Percentiles rank a stretch among this genome's conserved stretches.
phyloP scores from a whole-genome alignment of 2,888 invertebrate species.

The Phrixothrix hirtus region DNA sequence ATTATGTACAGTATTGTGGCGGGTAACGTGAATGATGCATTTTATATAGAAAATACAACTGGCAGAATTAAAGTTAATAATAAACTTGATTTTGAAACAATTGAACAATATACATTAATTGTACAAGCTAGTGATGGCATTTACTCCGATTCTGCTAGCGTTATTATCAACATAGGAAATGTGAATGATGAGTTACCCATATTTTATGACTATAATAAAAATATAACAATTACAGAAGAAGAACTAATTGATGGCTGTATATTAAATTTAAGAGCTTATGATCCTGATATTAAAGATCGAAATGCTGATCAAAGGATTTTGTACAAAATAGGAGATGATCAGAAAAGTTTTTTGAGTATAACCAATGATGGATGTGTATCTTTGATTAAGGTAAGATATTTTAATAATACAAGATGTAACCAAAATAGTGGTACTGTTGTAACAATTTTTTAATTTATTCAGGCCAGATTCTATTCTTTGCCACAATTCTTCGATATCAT shows the following conservation, averaged over 20 bases:
- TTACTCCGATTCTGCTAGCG: constrained; percentile 80
- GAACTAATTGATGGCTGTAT: constrained; percentile 70
- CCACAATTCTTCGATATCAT: too few relatives aligned
- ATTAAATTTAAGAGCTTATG: constrained; percentile 74
- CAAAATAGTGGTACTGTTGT: too few relatives aligned
- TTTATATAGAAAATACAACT: constrained; percentile 80
- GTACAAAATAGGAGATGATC: constrained; percentile 75
- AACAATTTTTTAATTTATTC: too few relatives aligned
- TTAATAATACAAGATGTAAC: not conserved
- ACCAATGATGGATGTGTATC: constrained; percentile 76
- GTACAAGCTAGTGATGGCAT: constrained; percentile 84
- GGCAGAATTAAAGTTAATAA: constrained; percentile 83
- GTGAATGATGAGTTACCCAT: constrained; percentile 92
- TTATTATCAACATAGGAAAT: constrained; percentile 83
- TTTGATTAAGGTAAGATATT: constrained; percentile 59
- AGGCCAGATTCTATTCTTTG: too few relatives aligned
- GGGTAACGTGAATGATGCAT: constrained; percentile 86
- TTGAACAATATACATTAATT: constrained; percentile 81
- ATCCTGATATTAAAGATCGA: constrained; percentile 82
- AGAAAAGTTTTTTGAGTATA: constrained; percentile 71
- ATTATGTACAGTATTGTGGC: constrained; percentile 85
- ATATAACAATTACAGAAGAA: constrained; percentile 78
- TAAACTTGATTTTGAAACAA: constrained; percentile 80
- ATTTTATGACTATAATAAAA: constrained; percentile 71
- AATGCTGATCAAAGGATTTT: constrained; percentile 76